Percentiles rank a stretch among this genome's conserved stretches.
These are phyloP conservation scores for Ptilonorhynchus violaceus DNA, from an alignment of 2,113 vertebrate genomes.

Conservation along the genomic window DNA sequence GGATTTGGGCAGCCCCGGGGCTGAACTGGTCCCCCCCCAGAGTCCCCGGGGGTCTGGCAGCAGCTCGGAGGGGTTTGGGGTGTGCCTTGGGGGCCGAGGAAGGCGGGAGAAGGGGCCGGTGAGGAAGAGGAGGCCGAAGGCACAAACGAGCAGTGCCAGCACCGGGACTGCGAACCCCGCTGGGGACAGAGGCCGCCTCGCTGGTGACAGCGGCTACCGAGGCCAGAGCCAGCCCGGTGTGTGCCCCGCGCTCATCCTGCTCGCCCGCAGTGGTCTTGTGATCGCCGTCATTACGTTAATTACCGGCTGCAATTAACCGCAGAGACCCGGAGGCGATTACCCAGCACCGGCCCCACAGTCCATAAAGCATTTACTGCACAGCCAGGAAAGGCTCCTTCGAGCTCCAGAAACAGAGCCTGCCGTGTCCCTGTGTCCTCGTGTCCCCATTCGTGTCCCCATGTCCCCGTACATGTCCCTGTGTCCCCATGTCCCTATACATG, in stretches of 20 bases:
- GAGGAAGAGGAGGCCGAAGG: background rate
- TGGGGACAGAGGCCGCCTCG: background rate
- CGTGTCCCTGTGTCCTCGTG: rapidly evolving
- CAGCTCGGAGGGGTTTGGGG: background rate
- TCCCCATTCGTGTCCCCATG: background rate
- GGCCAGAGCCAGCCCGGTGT: background rate
- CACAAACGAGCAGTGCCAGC: background rate
- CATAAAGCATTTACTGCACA: background rate
- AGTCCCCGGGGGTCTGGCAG: background rate
- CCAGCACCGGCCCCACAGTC: background rate
- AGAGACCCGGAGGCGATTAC: background rate
- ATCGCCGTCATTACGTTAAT: background rate
- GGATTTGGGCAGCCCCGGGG: background rate
- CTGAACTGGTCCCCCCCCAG: background rate
- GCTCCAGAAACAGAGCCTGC: background rate
- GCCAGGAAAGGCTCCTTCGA: background rate
- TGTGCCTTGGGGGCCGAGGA: rapidly evolving
- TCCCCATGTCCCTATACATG: too few species aligned
- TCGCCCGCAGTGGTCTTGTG: background rate
- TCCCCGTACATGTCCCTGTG: background rate
- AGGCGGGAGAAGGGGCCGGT: background rate
- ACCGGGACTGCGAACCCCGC: rapidly evolving
- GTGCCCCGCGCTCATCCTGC: background rate
- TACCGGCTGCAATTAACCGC: slow-evolving; percentile 1
- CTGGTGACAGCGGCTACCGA: background rate